Evolutionary conservation across 2,888 invertebrate genomes (phyloP), one percentile per base, ranked within the genome.

Genomic region (Agrochola lychnidis): DNA sequence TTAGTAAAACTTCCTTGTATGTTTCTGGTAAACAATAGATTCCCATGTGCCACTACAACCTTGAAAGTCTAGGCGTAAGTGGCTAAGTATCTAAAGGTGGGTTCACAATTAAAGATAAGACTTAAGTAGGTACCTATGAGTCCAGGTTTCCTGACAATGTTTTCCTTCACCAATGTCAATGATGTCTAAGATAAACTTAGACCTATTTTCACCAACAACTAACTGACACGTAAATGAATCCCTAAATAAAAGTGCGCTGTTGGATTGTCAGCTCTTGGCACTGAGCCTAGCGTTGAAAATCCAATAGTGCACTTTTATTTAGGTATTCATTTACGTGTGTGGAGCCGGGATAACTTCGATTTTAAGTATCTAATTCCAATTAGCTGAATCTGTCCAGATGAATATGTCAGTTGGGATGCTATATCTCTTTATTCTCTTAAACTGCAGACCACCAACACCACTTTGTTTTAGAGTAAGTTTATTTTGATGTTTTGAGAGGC

Each of bases 11-110:
- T 76, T 66, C 22, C 30, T 75, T 40, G 9, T 40, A 6, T 10
- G 19, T 72, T 53, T 42, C 16, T 64, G 7, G 40, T 75, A 59
- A 67, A 67, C 30, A 67, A 76, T 53, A 36, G 66, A n/a, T 66
- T 66, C 25, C 16, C 62, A 56, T 25, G n/a, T 42, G 19, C 5
- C 14, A 36, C 2, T 64, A 53, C 6, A 42, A 42, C 64, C 57
- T 66, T 75, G 42, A 2, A 12, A 3, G 57, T 9, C 36, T 48
- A 25, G 10, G 70, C 51, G 36, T 40, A 40, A 48, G 14, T 59
- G n/a, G 9, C 12, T 70, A n/a, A 16, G 16, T 14, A 9, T 42
- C 12, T 42, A n/a, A 51, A 51, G 22, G 51, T 22, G 22, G 51
- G 19, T 19, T 53, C 10, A 22, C 1, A 1, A n/a, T 53, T 22